These are phyloP conservation scores for Paramormyrops hopkinsi DNA, from an alignment of 2,797 vertebrate species.

Conservation along the genomic window DNA sequence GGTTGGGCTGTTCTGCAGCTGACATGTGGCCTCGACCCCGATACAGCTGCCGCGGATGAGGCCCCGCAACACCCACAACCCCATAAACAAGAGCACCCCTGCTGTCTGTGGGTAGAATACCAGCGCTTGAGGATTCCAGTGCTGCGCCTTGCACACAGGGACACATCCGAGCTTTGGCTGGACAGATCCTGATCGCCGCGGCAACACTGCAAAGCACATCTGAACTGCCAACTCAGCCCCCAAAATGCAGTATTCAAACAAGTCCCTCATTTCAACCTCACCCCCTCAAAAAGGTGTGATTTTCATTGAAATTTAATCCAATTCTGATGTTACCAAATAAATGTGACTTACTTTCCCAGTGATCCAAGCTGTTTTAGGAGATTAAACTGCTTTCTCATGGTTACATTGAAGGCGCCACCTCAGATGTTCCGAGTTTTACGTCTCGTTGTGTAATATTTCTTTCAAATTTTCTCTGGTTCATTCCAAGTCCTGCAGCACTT, in stretches of 20 bases:
- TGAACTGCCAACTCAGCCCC: neutral
- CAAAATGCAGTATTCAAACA: neutral
- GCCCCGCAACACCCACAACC: neutral
- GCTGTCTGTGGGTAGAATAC: neutral
- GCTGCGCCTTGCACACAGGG: neutral
- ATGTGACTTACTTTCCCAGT: slow-evolving; percentile 49
- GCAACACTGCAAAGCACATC: neutral
- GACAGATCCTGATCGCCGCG: neutral
- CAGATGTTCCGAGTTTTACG: neutral
- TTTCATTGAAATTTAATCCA: neutral
- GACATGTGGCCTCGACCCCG: neutral
- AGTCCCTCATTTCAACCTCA: neutral
- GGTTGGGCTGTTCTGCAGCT: neutral
- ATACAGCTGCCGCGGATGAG: neutral
- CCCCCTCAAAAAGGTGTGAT: neutral
- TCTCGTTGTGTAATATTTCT: neutral
- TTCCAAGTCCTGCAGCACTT: neutral
- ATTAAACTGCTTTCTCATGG: slow-evolving; percentile 63
- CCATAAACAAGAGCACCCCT: neutral
- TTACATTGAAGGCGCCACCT: slow-evolving; percentile 29
- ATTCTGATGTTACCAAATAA: neutral
- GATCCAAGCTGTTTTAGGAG: slow-evolving; percentile 59
- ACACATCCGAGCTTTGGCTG: neutral
- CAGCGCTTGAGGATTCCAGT: neutral
- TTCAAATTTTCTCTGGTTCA: slow-evolving; percentile 13